Base-by-base conservation (phyloP, 2,888 invertebrate genomes). In the Thelaira solivaga region DNA sequence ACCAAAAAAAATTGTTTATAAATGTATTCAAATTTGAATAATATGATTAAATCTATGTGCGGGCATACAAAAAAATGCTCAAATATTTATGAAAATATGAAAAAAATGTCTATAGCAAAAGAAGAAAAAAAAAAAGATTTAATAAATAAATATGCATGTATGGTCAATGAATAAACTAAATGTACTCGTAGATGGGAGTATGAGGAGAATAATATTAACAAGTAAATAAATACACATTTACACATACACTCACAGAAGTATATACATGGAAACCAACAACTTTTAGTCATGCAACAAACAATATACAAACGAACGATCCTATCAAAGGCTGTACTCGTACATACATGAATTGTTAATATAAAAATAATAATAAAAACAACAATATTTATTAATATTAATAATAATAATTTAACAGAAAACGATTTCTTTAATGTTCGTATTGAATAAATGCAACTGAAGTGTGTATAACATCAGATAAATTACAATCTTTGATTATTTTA, bases 401-500 rank as follows among this genome's bases (percentile, higher is more conserved):
- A 51, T 13, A 26, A 16, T 18, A 16, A 13, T 18, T 6, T 31
- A 24, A 51, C 26, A n/a, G 16, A 10, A 59, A 36, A 39, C 47
- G 57, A 57, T 47, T 68, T 43, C 11, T 61, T 62, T 53, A 53
- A 53, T 72, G 43, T 57, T 2, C 55, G 43, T 45, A 45, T 53
- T 53, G 20, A 36, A 43, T 34, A 41, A 72, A 53, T 53, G 62
- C 43, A 72, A 55, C 62, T 55, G 71, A 72, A 72, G 71, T 72
- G 62, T 53, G 11, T 62, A 53, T 45, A 72, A 72, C 64, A 78
- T 78, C 74, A 74, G 74, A 74, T 78, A 69, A 78, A 20, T 64
- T 61, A 53, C 55, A 74, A 74, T 74, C 74, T 47, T 53, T 78
- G 57, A 78, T 78, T 78, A 68, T 64, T 74, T 74, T 78, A 78